These are phyloP conservation scores for Siniperca chuatsi DNA, from an alignment of 2,113 vertebrate genomes.

Conservation along the genomic window DNA sequence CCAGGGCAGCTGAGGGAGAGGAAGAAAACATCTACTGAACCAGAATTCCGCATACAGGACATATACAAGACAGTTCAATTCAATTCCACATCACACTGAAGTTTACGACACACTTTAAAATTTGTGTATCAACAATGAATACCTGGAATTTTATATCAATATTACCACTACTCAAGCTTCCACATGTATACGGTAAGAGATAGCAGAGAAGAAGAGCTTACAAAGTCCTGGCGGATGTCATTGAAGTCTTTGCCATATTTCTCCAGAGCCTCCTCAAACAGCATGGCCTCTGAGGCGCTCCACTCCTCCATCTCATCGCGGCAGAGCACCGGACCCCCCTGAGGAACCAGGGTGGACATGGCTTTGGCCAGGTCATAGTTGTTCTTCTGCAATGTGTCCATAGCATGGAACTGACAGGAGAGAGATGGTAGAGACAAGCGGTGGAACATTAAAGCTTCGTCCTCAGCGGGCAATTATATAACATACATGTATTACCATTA, in stretches of 20 bases:
- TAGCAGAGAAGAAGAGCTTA: slow-evolving; percentile 75
- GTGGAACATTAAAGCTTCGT: background rate
- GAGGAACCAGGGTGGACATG: slow-evolving; percentile 94
- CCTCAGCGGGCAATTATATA: no score
- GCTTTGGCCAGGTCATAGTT: slow-evolving; percentile 92
- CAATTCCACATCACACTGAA: background rate
- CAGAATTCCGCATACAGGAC: background rate
- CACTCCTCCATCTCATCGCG: slow-evolving; percentile 97
- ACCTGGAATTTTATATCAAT: background rate
- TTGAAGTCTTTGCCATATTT: slow-evolving; percentile 96
- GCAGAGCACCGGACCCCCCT: slow-evolving; percentile 92
- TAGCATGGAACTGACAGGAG: slow-evolving; percentile 90
- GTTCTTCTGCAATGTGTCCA: slow-evolving; percentile 94
- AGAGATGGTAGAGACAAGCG: background rate
- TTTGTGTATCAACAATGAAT: background rate
- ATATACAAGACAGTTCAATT: background rate
- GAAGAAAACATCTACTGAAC: background rate
- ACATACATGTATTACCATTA: background rate
- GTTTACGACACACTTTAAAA: background rate
- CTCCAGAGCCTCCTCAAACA: slow-evolving; percentile 94
- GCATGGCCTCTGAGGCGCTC: slow-evolving; percentile 95
- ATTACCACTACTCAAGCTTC: background rate
- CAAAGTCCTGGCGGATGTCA: slow-evolving; percentile 95
- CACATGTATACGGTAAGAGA: background rate
- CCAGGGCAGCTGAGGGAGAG: slow-evolving; percentile 89